Conservation (phyloP, 1,140 invertebrate genomes). For the Panagrolaimus sp. region DNA sequence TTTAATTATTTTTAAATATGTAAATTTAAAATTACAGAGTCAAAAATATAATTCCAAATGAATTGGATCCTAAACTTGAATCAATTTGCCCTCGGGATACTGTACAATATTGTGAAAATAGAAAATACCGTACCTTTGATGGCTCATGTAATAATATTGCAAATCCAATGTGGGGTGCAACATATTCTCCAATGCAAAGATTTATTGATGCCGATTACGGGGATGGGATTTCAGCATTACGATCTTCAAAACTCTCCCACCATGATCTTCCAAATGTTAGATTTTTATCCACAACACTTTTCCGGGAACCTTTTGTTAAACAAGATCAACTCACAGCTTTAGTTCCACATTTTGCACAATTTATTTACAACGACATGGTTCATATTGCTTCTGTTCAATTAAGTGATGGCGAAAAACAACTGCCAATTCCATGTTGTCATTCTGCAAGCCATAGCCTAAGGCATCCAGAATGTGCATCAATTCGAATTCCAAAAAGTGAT, state of each 20-base stretch:
- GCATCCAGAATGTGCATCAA: constrained; percentile 55
- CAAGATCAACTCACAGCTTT: constrained; percentile 29
- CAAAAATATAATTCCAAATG: neutral
- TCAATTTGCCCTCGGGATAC: neutral
- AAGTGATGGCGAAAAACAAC: constrained; percentile 29
- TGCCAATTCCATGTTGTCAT: constrained; percentile 54
- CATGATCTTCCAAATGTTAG: constrained; percentile 39
- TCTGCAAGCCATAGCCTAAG: constrained; percentile 20
- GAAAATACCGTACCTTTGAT: constrained; percentile 20
- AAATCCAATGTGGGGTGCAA: constrained; percentile 31
- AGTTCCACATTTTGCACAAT: constrained; percentile 40
- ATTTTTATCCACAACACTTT: constrained; percentile 45
- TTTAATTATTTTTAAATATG: constrained; percentile 1
- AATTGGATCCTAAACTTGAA: neutral
- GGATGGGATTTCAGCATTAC: constrained; percentile 39
- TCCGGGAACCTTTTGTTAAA: constrained; percentile 33
- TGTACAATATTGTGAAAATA: constrained; percentile 11
- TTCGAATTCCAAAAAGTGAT: constrained; percentile 45
- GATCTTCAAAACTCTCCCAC: constrained; percentile 28
- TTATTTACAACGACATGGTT: constrained; percentile 45
- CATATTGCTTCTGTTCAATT: constrained; percentile 45
- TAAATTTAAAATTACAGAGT: neutral
- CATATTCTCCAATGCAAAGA: constrained; percentile 35
- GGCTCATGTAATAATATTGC: constrained; percentile 43
- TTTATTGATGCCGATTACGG: constrained; percentile 36